These are phyloP conservation scores for Cebidichthys violaceus DNA, from an alignment of 2,113 vertebrate genomes.

Conservation along the genomic window DNA sequence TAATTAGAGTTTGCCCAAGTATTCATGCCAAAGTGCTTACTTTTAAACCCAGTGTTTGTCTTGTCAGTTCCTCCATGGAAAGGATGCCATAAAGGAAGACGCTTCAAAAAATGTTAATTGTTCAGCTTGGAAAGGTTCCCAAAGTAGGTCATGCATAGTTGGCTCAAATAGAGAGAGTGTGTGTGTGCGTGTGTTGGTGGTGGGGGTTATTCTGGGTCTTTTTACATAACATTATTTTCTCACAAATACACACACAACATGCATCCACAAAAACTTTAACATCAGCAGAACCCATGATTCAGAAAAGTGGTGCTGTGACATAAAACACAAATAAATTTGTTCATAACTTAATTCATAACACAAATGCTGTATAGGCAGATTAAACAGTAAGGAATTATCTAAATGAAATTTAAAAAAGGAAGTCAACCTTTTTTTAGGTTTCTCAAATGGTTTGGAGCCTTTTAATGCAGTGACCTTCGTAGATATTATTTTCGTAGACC, in stretches of 20 bases:
- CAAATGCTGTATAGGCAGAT: background rate
- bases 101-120: conserved; percentile 73
- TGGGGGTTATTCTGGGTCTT: conserved; percentile 33
- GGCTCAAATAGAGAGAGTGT: conserved; percentile 71
- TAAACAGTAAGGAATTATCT: background rate
- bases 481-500: conserved; percentile 22
- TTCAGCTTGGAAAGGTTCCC: conserved; percentile 74
- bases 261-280: conserved; percentile 15
- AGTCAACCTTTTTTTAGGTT: background rate
- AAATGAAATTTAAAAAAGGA: background rate
- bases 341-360: conserved; percentile 17
- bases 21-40: conserved; percentile 60
- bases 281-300: conserved; percentile 41
- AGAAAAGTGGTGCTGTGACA: conserved; percentile 3
- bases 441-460: background rate
- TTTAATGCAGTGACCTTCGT: background rate
- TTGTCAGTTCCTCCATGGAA: conserved; percentile 61
- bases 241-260: conserved; percentile 20
- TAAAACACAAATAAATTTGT: conserved; percentile 21
- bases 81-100: conserved; percentile 67
- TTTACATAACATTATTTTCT: conserved; percentile 61
- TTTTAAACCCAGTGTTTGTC: conserved; percentile 56
- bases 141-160: conserved; percentile 81
- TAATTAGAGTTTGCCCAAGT: conserved; percentile 70
- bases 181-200: conserved; percentile 27